These are phyloP conservation scores for Diuraphis noxia DNA, from an alignment of 1,140 invertebrate genomes.

Conservation along the genomic window DNA sequence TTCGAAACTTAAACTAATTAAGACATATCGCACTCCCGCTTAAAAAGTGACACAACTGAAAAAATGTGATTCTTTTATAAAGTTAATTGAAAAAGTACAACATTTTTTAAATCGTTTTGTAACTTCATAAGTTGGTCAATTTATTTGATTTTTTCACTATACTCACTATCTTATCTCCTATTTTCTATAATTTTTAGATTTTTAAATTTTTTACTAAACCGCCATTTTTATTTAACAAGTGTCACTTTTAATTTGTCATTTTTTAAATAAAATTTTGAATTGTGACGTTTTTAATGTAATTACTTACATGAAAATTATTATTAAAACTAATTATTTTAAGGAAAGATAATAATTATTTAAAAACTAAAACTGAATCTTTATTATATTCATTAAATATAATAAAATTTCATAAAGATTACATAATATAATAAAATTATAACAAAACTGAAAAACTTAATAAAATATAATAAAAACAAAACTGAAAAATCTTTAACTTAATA, in stretches of 20 bases:
- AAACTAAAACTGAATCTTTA: background rate
- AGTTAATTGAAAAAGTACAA: background rate
- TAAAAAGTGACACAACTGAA: constrained; percentile 5
- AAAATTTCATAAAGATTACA: background rate
- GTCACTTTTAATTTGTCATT: constrained; percentile 12
- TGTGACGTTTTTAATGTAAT: background rate
- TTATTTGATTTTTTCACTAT: constrained; percentile 16
- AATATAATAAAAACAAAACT: background rate
- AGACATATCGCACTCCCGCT: background rate
- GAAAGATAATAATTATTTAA: background rate
- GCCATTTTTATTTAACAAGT: background rate
- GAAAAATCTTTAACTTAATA: background rate
- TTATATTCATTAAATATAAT: background rate
- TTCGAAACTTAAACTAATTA: too few species aligned
- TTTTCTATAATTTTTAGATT: background rate
- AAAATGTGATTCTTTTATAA: background rate
- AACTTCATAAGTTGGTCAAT: constrained; percentile 14
- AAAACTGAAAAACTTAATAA: background rate
- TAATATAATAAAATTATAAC: background rate
- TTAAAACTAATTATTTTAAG: background rate
- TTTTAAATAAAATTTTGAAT: background rate
- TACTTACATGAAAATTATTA: background rate
- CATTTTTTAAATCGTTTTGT: constrained; percentile 15
- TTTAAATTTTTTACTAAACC: background rate
- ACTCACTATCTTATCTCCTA: background rate